Percentiles rank a stretch among this genome's conserved stretches.
These are phyloP conservation scores for Phoebastria nigripes DNA, from an alignment of 2,797 vertebrate species.

Conservation along the genomic window DNA sequence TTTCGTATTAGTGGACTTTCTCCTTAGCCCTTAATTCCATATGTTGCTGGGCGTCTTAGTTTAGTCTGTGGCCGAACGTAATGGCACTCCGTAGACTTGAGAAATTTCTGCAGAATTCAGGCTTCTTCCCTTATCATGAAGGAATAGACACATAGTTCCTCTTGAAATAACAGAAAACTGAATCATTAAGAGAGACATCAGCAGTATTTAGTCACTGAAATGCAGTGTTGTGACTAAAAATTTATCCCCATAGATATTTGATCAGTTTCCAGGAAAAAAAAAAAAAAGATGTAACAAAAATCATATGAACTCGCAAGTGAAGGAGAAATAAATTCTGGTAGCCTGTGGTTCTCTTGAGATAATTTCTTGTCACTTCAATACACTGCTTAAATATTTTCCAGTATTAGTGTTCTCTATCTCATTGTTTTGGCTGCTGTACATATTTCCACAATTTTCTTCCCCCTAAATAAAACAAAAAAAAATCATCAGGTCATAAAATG, in stretches of 20 bases:
- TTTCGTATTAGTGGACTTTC: background rate
- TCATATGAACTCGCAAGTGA: background rate
- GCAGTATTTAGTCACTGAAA: conserved; percentile 7
- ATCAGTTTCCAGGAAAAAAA: background rate
- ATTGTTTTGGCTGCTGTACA: conserved; percentile 33
- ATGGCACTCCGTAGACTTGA: background rate
- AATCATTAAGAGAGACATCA: conserved; percentile 17
- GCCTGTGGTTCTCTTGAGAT: conserved; percentile 14
- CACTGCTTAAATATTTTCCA: conserved; percentile 34
- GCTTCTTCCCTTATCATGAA: conserved; percentile 7
- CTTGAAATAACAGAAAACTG: conserved; percentile 44
- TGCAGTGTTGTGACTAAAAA: conserved; percentile 22
- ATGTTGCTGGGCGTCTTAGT: background rate
- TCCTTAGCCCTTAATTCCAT: background rate
- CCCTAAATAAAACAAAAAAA: conserved; percentile 16
- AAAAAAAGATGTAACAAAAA: background rate
- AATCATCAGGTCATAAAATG: conserved; percentile 51
- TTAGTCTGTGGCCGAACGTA: background rate
- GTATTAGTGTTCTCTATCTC: conserved; percentile 11
- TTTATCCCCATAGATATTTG: background rate
- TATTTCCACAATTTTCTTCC: conserved; percentile 10
- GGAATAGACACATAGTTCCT: background rate
- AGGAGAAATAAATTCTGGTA: conserved; percentile 38
- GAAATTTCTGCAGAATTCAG: conserved; percentile 13
- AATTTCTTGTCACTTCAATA: background rate